Percentiles rank a stretch among this genome's conserved stretches.
phyloP scores from a whole-genome alignment of 2,113 vertebrate species.

The Mungos mungo region DNA sequence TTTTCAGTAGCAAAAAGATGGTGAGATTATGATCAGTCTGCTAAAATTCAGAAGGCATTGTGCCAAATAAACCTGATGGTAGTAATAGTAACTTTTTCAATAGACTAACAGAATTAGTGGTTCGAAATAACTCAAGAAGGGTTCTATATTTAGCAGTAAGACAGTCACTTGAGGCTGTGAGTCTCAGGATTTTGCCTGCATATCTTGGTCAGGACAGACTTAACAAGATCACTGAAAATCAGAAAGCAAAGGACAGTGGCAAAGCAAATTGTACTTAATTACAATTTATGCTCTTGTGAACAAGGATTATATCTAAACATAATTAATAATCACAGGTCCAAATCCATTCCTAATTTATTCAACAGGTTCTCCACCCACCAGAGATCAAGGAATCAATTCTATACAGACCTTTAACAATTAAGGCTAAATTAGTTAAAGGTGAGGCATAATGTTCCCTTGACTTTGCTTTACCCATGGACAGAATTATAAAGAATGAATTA shows the following conservation, averaged over 20 bases:
- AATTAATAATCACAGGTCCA: neutral
- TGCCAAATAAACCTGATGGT: neutral
- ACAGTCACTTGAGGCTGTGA: neutral
- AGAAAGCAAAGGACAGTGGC: neutral
- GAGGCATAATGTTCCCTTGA: neutral
- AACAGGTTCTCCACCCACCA: neutral
- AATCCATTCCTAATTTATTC: slow-evolving; percentile 23
- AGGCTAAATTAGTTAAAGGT: neutral
- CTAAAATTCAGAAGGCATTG: neutral
- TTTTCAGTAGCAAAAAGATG: slow-evolving; percentile 36
- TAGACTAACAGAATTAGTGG: slow-evolving; percentile 33
- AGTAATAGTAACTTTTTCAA: slow-evolving; percentile 39
- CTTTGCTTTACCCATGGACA: neutral
- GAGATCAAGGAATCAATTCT: neutral
- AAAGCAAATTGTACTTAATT: slow-evolving; percentile 11
- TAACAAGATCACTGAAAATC: slow-evolving; percentile 5
- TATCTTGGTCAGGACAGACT: neutral
- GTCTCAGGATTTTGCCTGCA: slow-evolving; percentile 14
- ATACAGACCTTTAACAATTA: neutral
- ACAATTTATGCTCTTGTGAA: neutral
- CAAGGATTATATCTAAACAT: neutral
- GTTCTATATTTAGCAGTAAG: neutral
- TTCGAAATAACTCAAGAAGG: neutral
- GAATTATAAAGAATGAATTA: slow-evolving; percentile 39
- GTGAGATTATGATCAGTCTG: slow-evolving; percentile 24